phyloP scores from a whole-genome alignment of 2,888 invertebrate genomes.

The Gerosis bhagava region DNA sequence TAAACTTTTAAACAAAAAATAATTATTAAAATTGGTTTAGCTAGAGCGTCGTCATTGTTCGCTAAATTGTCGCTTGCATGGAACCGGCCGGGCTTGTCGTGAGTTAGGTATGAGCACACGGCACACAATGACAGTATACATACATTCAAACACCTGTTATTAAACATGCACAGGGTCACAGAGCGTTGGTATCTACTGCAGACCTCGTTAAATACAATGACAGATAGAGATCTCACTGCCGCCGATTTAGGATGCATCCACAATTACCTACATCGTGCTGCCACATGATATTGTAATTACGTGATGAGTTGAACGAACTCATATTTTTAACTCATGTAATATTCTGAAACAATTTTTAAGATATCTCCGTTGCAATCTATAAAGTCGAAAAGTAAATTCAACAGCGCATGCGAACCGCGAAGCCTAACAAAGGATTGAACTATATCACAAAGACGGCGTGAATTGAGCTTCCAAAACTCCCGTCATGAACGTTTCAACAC shows the following conservation, averaged over 20 bases:
- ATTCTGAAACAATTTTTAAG: conserved; percentile 39
- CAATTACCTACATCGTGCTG: conserved; percentile 55
- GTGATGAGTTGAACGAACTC: conserved; percentile 50
- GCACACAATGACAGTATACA: conserved; percentile 74
- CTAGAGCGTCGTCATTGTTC: conserved; percentile 79
- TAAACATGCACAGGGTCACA: conserved; percentile 74
- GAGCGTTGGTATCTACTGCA: conserved; percentile 56
- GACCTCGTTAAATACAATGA: conserved; percentile 73
- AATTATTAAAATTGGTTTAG: no score
- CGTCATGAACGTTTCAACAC: conserved; percentile 48
- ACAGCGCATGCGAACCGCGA: conserved; percentile 11
- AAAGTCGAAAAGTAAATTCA: conserved; percentile 27
- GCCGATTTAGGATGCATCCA: conserved; percentile 66
- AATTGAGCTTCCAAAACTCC: conserved; percentile 42
- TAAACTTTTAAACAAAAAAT: no score
- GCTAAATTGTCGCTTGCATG: conserved; percentile 81
- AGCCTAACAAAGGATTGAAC: conserved; percentile 32
- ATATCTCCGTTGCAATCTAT: conserved; percentile 40
- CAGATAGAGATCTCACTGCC: conserved; percentile 69
- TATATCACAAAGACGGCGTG: conserved; percentile 43
- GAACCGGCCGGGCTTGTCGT: conserved; percentile 78
- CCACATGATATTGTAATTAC: conserved; percentile 56
- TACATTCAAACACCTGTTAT: conserved; percentile 81
- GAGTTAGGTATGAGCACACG: conserved; percentile 70
- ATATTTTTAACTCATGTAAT: conserved; percentile 39